Conservation (phyloP, 2,797 vertebrate genomes). For the Alosa sapidissima region DNA sequence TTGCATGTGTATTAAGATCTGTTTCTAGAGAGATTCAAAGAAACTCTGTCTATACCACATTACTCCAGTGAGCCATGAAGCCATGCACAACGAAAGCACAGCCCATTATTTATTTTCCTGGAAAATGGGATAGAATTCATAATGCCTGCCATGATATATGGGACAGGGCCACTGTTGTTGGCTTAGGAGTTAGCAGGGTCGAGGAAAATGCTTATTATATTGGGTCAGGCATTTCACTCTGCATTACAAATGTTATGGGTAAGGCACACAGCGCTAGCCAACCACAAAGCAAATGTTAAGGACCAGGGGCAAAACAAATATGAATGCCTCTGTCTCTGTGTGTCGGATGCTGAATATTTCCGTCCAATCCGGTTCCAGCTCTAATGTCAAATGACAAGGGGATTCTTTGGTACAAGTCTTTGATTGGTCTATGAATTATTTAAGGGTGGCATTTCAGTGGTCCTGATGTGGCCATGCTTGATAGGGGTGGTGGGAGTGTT, state of each 20-base stretch:
- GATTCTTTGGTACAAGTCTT: neutral
- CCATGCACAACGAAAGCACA: neutral
- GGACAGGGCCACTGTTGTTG: constrained; percentile 27
- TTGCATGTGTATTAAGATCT: neutral
- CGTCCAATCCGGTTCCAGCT: neutral
- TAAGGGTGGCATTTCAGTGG: constrained; percentile 19
- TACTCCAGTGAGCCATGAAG: constrained; percentile 23
- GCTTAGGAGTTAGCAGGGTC: neutral
- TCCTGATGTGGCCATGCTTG: constrained; percentile 13
- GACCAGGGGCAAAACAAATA: neutral
- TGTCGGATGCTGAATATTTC: neutral
- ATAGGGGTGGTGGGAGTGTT: neutral
- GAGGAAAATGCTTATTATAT: constrained; percentile 20
- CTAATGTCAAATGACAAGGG: neutral
- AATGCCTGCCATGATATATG: constrained; percentile 33
- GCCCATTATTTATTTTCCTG: constrained; percentile 20
- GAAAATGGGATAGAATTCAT: constrained; percentile 39
- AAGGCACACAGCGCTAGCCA: constrained; percentile 1
- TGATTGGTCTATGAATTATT: constrained; percentile 23
- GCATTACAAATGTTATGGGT: constrained; percentile 23
- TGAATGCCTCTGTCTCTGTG: neutral
- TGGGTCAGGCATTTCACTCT: neutral
- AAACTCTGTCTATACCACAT: neutral
- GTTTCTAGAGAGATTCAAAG: neutral
- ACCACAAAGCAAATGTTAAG: neutral